Percentiles rank a stretch among this genome's conserved stretches.
Conservation (phyloP, 92 coral and sea anemone genomes). For the Zoanthus gigantus region DNA sequence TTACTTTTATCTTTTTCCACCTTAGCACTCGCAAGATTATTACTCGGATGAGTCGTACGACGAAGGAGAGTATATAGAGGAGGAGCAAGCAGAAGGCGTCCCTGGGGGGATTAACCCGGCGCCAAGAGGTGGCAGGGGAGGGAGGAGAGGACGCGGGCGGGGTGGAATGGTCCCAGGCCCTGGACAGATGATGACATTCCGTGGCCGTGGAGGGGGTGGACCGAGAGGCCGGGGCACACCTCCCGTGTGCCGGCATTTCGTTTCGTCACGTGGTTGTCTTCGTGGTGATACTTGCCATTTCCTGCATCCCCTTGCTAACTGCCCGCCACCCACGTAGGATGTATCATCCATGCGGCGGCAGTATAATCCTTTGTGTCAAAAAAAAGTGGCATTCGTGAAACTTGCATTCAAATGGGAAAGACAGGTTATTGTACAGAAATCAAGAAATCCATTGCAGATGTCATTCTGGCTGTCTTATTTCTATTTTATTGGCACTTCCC, state of each 20-base stretch:
- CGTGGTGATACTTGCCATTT: constrained; percentile 94
- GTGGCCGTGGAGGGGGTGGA: constrained; percentile 90
- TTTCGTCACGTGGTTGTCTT: constrained; percentile 93
- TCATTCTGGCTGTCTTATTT: neutral
- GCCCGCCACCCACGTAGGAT: constrained; percentile 75
- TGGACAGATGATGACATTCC: constrained; percentile 55
- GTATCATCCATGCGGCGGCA: neutral
- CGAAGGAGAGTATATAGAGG: constrained; percentile 74
- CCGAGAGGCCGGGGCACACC: constrained; percentile 92
- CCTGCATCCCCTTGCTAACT: constrained; percentile 92
- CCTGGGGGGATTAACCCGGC: constrained; percentile 72
- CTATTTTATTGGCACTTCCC: neutral
- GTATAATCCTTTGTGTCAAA: too few relatives aligned
- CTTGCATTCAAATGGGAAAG: neutral
- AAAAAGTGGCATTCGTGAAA: too few relatives aligned
- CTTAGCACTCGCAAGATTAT: constrained; percentile 82
- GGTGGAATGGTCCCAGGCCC: constrained; percentile 81
- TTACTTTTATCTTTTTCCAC: neutral
- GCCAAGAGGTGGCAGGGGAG: constrained; percentile 87
- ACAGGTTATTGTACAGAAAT: neutral
- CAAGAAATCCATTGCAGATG: neutral
- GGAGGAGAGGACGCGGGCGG: constrained; percentile 91
- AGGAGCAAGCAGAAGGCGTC: constrained; percentile 52
- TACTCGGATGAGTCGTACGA: constrained; percentile 74
- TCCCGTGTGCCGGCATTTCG: constrained; percentile 93